Evolutionary conservation across 1,140 invertebrate species (phyloP).

Genomic region (Heliothis virescens): DNA sequence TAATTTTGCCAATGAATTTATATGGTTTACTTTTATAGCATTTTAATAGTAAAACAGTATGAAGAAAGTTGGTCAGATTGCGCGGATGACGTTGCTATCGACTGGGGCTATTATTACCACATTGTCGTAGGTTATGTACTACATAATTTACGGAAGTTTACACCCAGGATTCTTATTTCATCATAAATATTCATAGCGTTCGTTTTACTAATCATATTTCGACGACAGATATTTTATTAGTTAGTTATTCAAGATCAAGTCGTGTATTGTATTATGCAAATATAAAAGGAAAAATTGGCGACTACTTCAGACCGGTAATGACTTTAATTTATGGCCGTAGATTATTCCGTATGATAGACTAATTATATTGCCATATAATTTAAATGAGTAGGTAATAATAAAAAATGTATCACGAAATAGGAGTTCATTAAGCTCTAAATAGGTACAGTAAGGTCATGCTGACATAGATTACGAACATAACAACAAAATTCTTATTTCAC

Average conservation of each 20-base stretch:
- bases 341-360: neutral
- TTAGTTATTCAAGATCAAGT: neutral
- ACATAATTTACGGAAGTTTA: constrained; percentile 9
- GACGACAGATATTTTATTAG: neutral
- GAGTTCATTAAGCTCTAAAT: neutral
- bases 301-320: neutral
- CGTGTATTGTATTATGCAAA: neutral
- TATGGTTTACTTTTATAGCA: neutral
- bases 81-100: constrained; percentile 1
- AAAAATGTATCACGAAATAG: neutral
- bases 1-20: too few species aligned
- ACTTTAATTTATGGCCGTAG: neutral
- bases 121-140: constrained; percentile 29
- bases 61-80: neutral
- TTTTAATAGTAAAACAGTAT: neutral
- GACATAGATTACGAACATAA: neutral
- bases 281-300: neutral
- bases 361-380: neutral
- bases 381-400: neutral
- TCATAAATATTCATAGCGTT: constrained; percentile 24
- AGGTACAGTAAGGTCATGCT: constrained; percentile 1
- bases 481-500: neutral
- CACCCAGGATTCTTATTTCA: constrained; percentile 1
- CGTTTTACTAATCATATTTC: constrained; percentile 1
- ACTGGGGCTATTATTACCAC: neutral